These are phyloP conservation scores for Drosophila peninsularis DNA, from an alignment of 2,888 invertebrate species.

Conservation along the genomic window DNA sequence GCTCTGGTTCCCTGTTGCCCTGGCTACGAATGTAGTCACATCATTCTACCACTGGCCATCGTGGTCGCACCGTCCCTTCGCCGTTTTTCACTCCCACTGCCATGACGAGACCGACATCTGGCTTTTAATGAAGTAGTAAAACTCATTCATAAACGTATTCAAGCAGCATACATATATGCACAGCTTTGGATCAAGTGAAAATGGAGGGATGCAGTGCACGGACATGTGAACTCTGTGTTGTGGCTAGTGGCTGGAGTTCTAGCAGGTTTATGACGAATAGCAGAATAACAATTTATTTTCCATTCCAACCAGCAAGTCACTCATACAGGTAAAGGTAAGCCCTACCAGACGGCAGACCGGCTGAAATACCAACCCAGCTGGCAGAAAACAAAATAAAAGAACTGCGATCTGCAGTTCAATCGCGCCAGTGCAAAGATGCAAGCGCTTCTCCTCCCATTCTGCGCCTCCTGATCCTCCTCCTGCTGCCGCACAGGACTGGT, in stretches of 20 bases:
- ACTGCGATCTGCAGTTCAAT: constrained; percentile 42
- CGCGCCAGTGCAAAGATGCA: constrained; percentile 44
- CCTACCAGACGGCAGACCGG: constrained; percentile 36
- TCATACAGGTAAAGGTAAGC: constrained; percentile 44
- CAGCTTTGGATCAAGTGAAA: constrained; percentile 50
- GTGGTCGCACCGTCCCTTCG: constrained; percentile 10
- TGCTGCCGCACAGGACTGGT: constrained; percentile 6
- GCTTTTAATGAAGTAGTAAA: constrained; percentile 85
- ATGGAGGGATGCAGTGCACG: constrained; percentile 16
- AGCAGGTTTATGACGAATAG: constrained; percentile 74
- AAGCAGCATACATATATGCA: constrained; percentile 56
- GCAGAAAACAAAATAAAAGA: constrained; percentile 36
- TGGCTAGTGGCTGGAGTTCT: constrained; percentile 48
- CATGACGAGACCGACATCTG: constrained; percentile 56
- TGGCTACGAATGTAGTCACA: constrained; percentile 42
- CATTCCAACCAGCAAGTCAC: constrained; percentile 24
- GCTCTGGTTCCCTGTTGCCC: constrained; percentile 19
- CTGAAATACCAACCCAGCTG: constrained; percentile 19
- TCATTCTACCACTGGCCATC: constrained; percentile 13
- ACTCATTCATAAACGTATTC: constrained; percentile 84
- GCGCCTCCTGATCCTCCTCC: constrained; percentile 21
- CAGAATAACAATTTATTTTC: constrained; percentile 53
- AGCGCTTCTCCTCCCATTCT: constrained; percentile 15
- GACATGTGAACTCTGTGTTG: constrained; percentile 6
- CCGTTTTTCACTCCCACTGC: constrained; percentile 46